Conservation (phyloP, 37 sponge, comb jelly and placozoan species). For the Lycopodina hypogea region DNA sequence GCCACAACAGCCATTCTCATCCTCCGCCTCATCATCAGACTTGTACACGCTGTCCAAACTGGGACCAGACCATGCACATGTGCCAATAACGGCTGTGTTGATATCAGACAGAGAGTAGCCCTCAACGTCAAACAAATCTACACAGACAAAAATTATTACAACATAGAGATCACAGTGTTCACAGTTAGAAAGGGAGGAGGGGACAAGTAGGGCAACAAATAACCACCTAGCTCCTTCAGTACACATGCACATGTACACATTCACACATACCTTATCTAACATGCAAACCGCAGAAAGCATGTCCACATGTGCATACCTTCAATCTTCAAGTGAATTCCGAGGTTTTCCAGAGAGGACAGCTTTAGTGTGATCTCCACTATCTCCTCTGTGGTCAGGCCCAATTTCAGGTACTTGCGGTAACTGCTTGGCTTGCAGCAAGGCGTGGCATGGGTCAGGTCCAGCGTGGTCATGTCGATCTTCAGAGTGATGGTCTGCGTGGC, state of each 20-base stretch:
- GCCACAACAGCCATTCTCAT: neutral
- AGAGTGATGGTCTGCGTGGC: constrained; percentile 69
- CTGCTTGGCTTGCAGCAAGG: constrained; percentile 16
- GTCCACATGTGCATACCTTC: no score
- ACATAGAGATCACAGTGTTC: neutral
- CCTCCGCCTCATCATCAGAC: constrained; percentile 13
- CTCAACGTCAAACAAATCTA: constrained; percentile 63
- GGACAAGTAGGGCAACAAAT: no score
- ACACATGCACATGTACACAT: neutral
- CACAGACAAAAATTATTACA: neutral
- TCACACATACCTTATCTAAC: neutral
- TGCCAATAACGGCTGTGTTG: constrained; percentile 7
- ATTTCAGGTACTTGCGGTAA: constrained; percentile 20
- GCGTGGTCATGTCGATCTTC: constrained; percentile 54
- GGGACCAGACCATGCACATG: neutral
- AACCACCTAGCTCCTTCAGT: no score
- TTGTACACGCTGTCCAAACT: constrained; percentile 35
- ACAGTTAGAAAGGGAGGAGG: no score
- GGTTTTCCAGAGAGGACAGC: constrained; percentile 45
- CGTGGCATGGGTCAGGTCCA: constrained; percentile 38
- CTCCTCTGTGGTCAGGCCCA: constrained; percentile 53
- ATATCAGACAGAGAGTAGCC: constrained; percentile 43
- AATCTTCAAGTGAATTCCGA: constrained; percentile 52
- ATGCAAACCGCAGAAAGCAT: no score
- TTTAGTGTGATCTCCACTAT: constrained; percentile 58